phyloP scores from a whole-genome alignment of 2,113 vertebrate species.

The Neoarius graeffei region DNA sequence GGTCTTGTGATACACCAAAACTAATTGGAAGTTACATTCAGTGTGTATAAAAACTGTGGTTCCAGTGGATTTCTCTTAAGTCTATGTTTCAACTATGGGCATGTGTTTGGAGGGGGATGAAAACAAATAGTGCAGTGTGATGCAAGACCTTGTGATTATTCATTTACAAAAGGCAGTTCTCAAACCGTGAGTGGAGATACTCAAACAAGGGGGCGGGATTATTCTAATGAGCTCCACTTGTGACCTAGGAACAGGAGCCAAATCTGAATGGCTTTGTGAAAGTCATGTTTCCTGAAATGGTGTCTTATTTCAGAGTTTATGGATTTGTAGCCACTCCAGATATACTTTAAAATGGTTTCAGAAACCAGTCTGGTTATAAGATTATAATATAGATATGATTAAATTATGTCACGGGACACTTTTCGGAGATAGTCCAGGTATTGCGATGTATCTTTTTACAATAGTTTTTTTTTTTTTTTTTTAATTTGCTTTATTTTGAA shows the following conservation, averaged over 20 bases:
- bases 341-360: not conserved
- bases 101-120: not conserved
- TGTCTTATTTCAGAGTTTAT: no score
- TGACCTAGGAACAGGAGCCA: no score
- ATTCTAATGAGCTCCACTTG: no score
- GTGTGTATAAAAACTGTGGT: not conserved
- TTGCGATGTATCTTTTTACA: not conserved
- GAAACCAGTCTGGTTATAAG: not conserved
- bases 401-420: no score
- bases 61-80: not conserved
- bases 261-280: no score
- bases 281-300: no score
- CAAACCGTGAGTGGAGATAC: no score
- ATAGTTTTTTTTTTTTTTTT: not conserved
- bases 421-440: not conserved
- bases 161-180: no score
- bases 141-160: not conserved
- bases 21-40: not conserved
- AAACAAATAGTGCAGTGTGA: not conserved
- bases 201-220: no score
- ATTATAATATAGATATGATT: not conserved
- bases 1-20: not conserved
- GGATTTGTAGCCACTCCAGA: no score
- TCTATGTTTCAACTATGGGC: not conserved
- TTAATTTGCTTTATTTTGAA: not conserved